Base-by-base conservation (phyloP, 2,888 invertebrate species). In the Tethea ocularis region DNA sequence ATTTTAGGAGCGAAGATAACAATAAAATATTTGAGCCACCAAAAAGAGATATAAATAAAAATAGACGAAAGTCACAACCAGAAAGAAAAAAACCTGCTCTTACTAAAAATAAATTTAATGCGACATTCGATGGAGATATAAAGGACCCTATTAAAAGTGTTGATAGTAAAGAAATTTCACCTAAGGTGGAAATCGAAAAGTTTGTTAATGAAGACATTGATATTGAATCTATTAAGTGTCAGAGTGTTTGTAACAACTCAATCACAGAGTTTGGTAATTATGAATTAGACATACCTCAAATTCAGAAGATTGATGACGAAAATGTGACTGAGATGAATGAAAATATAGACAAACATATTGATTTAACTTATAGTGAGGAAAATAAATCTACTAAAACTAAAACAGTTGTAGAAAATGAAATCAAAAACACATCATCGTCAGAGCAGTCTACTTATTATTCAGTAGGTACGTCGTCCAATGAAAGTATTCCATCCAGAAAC, bases 361-460 rank as follows among this genome's bases (percentile, higher is more conserved):
- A 46, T 8, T 20, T 20, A 10, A 17, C 17, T 46, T 46, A 20
- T 1, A 20, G 20, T 17, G 10, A 24, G 15, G 56, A 60, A 38
- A 61, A 57, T 52, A 61, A 59, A 36, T 58, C 58, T 33, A 51
- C 61, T 5, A 38, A 62, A 52, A 33, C 57, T 1, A 46, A 46
- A 46, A 46, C 46, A n/a, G 3, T 46, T 46, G 10, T 46, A 20
- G 17, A 46, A 46, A 46, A 46, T 52, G 74, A 77, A 38, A 59
- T 61, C 3, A 82, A 79, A 70, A 68, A 57, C 26, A 70, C 78
- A 6, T 83, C 83, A 20, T 86, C 85, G 33, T 85, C 82, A 24
- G 87, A 87, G 58, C 82, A 82, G 52, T 87, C 86, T 24, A 65
- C 76, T 33, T 84, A 86, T 63, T 81, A 69, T 61, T 82, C 87